A percentile compares a stretch with the other conserved stretches of the same genome.
These are phyloP conservation scores for Pristionchus maxplancki DNA, from an alignment of 2,888 invertebrate genomes.

Conservation along the genomic window DNA sequence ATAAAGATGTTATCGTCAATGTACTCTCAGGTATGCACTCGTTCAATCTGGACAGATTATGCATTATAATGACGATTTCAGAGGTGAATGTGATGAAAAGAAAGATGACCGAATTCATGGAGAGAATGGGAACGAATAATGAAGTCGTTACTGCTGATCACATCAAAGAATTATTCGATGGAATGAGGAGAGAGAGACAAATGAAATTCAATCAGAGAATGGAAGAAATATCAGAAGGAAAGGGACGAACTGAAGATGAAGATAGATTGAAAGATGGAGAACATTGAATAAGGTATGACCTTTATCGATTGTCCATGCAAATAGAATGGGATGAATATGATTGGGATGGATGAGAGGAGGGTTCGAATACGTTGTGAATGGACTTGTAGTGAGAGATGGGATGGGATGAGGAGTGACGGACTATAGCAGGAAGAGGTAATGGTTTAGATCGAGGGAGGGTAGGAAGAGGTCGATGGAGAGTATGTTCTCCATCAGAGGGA, in stretches of 20 bases:
- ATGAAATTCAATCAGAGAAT: conserved; percentile 30
- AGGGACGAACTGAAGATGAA: conserved; percentile 37
- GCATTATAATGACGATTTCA: conserved; percentile 52
- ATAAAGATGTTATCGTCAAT: conserved; percentile 25
- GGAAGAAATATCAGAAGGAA: conserved; percentile 38
- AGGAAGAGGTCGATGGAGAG: background rate
- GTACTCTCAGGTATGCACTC: conserved; percentile 50
- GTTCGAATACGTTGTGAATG: background rate
- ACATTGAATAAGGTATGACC: background rate
- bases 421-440: background rate
- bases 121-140: conserved; percentile 15
- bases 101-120: conserved; percentile 57
- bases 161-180: conserved; percentile 58
- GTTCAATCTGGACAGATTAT: no score
- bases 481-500: conserved; percentile 30
- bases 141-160: conserved; percentile 58
- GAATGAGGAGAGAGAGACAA: conserved; percentile 52
- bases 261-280: background rate
- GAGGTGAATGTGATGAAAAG: conserved; percentile 61
- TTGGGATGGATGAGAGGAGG: background rate
- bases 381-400: background rate
- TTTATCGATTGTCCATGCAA: background rate
- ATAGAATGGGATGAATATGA: background rate
- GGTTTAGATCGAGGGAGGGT: background rate
- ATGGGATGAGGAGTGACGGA: conserved; percentile 2